Base-by-base conservation (phyloP, 1,140 invertebrate species). In the Bombus affinis region DNA sequence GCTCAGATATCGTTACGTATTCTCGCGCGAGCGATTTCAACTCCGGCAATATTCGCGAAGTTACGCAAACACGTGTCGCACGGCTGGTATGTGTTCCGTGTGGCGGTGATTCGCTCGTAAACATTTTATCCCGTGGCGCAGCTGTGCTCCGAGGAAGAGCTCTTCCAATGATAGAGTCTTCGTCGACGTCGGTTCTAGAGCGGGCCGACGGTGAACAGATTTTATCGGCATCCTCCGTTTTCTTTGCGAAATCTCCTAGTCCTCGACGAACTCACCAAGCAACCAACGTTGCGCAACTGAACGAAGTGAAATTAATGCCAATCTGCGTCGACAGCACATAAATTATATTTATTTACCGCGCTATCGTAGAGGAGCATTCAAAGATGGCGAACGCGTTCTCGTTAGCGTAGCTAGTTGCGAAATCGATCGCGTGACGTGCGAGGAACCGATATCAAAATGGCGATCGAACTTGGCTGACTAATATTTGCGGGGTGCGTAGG, bases 1-100 rank as follows among this genome's bases (percentile, higher is more conserved):
- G 81, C 81, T 35, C 53, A 66, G 59, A 88, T 53, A 86, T 86
- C 79, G 85, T 88, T 88, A 78, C 66, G 59, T 88, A 83, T 88
- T 70, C 68, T n/a, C 66, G 85, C 85, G 66, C 79, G 66, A 28
- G 28, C n/a, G 25, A 15, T n/a, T 22, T 22, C 28, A 25, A 37
- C 35, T 37, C n/a, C 22, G 32, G 53, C 81, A 75, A 88, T 87
- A 72, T 87, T 59, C 74, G 71, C 37, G 25, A 59, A 44, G 83
- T 85, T 85, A 66, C 53, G 47, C 70, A 83, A 88, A 88, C 53
- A 88, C 59, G 80, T 72, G 75, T 57, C 68, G 65, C 73, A 13
- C 59, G 28, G 65, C 12, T 25, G 25, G 8, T 83, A 73, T 39
- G 39, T 73, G 65, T 39, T 39, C 44, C 42, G 44, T 25, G 5